phyloP scores from a whole-genome alignment of 53 echinoderm and acorn worm species.

The Echinarachnius parma region DNA sequence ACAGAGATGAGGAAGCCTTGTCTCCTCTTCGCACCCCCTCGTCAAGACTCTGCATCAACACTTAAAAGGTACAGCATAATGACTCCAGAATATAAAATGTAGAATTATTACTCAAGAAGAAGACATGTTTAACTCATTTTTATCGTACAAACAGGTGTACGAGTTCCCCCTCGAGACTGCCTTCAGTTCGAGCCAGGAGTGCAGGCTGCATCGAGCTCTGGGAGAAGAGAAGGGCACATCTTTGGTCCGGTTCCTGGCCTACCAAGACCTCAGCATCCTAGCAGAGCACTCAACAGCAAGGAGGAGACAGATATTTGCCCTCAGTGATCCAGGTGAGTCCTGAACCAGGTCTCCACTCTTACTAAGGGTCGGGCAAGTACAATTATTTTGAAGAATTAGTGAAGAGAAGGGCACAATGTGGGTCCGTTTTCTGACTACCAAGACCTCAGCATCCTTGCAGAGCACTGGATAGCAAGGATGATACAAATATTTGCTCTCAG shows the following conservation, averaged over 20 bases:
- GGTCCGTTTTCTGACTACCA: conserved; percentile 52
- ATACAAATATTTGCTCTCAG: conserved; percentile 54
- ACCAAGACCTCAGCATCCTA: conserved; percentile 69
- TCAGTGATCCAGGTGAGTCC: conserved; percentile 97
- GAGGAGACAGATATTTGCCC: conserved; percentile 66
- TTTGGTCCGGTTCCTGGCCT: conserved; percentile 73
- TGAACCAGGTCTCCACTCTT: too few relatives aligned
- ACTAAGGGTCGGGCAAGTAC: too few relatives aligned
- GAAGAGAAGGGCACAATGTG: conserved; percentile 19
- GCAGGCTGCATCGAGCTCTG: conserved; percentile 55
- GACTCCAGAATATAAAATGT: too few relatives aligned
- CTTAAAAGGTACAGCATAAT: too few relatives aligned
- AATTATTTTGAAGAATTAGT: background rate
- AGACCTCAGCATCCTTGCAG: conserved; percentile 54
- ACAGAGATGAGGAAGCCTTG: too few relatives aligned
- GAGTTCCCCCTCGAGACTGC: conserved; percentile 68
- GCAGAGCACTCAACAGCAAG: conserved; percentile 58
- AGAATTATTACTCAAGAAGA: too few relatives aligned
- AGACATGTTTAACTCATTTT: background rate
- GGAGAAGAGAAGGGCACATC: conserved; percentile 25
- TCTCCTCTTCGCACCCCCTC: too few relatives aligned
- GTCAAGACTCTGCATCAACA: too few relatives aligned
- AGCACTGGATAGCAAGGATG: conserved; percentile 27
- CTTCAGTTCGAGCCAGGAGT: conserved; percentile 39
- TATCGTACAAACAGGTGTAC: conserved; percentile 42